phyloP scores from a whole-genome alignment of 1,140 invertebrate genomes.

The Eriosoma lanigerum region DNA sequence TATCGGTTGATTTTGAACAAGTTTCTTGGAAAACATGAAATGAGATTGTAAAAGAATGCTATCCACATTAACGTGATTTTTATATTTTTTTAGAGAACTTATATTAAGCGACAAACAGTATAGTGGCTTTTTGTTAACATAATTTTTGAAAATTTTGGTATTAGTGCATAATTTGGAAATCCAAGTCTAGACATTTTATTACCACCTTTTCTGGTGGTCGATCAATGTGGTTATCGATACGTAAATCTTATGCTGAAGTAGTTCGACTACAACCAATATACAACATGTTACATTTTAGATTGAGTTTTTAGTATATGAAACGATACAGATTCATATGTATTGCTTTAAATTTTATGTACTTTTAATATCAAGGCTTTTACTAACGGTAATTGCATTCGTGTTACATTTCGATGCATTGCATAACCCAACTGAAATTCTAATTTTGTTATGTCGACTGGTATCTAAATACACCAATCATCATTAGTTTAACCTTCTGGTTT shows the following conservation, averaged over 20 bases:
- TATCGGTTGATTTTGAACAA: not conserved
- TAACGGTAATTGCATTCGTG: conserved; percentile 11
- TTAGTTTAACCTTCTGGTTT: not conserved
- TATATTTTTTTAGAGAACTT: no score
- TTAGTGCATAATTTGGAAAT: not conserved
- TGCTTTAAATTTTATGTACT: not conserved
- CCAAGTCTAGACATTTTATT: not conserved
- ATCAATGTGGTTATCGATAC: not conserved
- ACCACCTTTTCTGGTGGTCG: not conserved
- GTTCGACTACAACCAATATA: conserved; percentile 17
- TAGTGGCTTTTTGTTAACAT: no score
- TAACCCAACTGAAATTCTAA: conserved; percentile 20
- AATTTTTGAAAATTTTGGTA: no score
- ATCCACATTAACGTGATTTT: no score
- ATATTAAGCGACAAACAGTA: no score
- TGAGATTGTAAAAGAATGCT: no score
- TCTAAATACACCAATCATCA: conserved; percentile 1
- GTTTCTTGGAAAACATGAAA: conserved; percentile 22
- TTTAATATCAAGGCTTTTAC: conserved; percentile 8
- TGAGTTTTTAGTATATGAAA: not conserved
- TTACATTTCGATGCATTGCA: conserved; percentile 17
- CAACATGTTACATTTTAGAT: not conserved
- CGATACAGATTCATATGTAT: not conserved
- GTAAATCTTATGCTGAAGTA: not conserved
- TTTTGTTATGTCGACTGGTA: not conserved